Percentiles rank a stretch among this genome's conserved stretches.
phyloP scores from a whole-genome alignment of 2,113 vertebrate species.

The Rhinogobius similis region DNA sequence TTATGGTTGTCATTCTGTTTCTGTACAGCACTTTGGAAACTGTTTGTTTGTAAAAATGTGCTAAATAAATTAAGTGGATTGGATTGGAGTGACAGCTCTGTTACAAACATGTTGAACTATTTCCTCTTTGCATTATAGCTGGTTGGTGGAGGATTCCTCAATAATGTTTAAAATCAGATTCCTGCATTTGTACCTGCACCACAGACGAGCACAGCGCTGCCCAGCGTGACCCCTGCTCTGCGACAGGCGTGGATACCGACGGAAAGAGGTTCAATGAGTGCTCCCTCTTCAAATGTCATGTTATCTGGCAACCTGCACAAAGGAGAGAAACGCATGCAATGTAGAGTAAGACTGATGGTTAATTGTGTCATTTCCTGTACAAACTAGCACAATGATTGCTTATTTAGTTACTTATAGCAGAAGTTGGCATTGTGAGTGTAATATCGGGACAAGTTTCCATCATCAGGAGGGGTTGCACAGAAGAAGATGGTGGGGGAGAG shows the following conservation, averaged over 20 bases:
- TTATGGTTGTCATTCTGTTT: too few species aligned
- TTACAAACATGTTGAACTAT: neutral
- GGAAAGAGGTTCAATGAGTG: constrained; percentile 92
- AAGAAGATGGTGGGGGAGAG: constrained; percentile 92
- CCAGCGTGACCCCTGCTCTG: constrained; percentile 86
- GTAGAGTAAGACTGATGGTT: constrained; percentile 14
- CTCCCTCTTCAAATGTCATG: constrained; percentile 96
- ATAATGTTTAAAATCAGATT: neutral
- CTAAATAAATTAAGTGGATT: too few species aligned
- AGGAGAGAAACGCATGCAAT: constrained; percentile 4
- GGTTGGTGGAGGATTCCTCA: neutral
- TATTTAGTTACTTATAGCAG: constrained; percentile 88
- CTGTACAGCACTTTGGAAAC: too few species aligned
- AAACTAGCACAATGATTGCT: neutral
- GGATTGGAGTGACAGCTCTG: too few species aligned
- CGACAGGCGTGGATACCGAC: constrained; percentile 93
- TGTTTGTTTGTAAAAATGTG: too few species aligned
- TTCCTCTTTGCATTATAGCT: neutral
- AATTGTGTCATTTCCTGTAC: constrained; percentile 9
- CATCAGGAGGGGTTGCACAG: constrained; percentile 91
- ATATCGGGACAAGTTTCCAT: constrained; percentile 90
- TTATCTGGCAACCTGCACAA: constrained; percentile 87
- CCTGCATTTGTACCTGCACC: constrained; percentile 84
- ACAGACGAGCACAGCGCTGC: constrained; percentile 88
- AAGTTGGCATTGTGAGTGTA: constrained; percentile 91